Evolutionary conservation across 2,888 invertebrate species (phyloP), one percentile per base, ranked within the genome.

Genomic region (Drosophila parthenogenetica): DNA sequence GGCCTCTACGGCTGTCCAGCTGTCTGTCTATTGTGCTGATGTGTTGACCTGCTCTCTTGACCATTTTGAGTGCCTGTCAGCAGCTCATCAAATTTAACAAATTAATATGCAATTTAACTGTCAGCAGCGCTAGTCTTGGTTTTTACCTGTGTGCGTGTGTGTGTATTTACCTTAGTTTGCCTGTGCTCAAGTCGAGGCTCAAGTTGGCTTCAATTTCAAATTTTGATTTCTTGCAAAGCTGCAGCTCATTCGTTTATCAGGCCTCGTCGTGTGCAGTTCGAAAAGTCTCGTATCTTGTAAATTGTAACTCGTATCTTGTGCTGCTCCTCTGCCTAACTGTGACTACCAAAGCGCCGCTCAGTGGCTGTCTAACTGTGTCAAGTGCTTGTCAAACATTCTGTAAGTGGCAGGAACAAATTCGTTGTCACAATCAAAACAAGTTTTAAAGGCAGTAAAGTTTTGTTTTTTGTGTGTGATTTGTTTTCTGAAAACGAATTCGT

Each of bases 41-140:
- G 53, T 43, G 40, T 69, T 69, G 58, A 62, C 59, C 57, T 42
- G 32, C 22, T 40, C 40, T 22, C 13, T 62, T 68, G 58, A 43
- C 59, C 68, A 65, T 53, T 66, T 58, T 67, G 58, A 54, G 59
- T 61, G 68, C 57, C 72, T 73, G 72, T 84, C 85, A 69, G 57
- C 61, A 49, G 59, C 55, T 53, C 58, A 46, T 76, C 79, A 78
- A 60, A 69, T 59, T 83, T 68, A 48, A 54, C 72, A 69, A 86
- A 83, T 83, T 87, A 84, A 87, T 83, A 77, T 87, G 81, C 87
- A 80, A 80, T 83, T 87, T 84, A 67, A 45, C 71, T 81, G 87
- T 87, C 79, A 74, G 81, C 50, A 37, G 35, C 35, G 29, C 5
- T 29, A 45, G 22, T 45, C 43, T 37, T 14, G 22, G 16, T 42